Percentiles rank a stretch among this genome's conserved stretches.
Conservation (phyloP, 2,797 vertebrate species). For the Cossypha niveicapilla region DNA sequence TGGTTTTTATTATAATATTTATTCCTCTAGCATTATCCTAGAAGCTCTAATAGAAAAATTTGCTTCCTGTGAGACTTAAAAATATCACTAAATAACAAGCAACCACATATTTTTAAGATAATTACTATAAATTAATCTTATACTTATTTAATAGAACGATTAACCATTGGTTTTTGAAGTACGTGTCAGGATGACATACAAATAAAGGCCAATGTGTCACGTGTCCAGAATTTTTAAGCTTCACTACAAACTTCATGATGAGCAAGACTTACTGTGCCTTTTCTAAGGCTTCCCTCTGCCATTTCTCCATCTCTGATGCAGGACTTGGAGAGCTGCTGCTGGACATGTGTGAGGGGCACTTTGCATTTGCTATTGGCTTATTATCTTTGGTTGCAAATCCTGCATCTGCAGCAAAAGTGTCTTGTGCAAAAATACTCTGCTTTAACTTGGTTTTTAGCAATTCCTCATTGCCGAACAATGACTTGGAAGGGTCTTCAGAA, state of each 20-base stretch:
- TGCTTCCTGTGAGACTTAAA: neutral
- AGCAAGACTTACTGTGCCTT: slow-evolving; percentile 75
- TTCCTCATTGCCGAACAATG: neutral
- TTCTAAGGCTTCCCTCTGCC: slow-evolving; percentile 24
- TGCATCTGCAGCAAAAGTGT: neutral
- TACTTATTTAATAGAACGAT: neutral
- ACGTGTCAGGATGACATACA: neutral
- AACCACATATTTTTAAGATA: neutral
- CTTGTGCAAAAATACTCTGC: slow-evolving; percentile 12
- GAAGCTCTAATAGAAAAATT: neutral
- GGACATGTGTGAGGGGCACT: neutral
- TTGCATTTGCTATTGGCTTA: neutral
- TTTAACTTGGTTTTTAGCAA: slow-evolving; percentile 26
- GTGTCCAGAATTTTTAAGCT: neutral
- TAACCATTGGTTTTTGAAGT: neutral
- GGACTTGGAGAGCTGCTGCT: neutral
- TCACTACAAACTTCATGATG: neutral
- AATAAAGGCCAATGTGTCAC: neutral
- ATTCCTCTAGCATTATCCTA: neutral
- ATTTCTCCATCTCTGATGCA: neutral
- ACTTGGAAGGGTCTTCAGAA: slow-evolving; percentile 10
- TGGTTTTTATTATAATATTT: neutral
- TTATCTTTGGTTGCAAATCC: neutral
- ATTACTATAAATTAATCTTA: neutral
- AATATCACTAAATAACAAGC: neutral